Percentiles rank a stretch among this genome's conserved stretches.
Evolutionary conservation across 2,888 invertebrate species (phyloP).

Genomic region (Drosophila anomalipes): DNA sequence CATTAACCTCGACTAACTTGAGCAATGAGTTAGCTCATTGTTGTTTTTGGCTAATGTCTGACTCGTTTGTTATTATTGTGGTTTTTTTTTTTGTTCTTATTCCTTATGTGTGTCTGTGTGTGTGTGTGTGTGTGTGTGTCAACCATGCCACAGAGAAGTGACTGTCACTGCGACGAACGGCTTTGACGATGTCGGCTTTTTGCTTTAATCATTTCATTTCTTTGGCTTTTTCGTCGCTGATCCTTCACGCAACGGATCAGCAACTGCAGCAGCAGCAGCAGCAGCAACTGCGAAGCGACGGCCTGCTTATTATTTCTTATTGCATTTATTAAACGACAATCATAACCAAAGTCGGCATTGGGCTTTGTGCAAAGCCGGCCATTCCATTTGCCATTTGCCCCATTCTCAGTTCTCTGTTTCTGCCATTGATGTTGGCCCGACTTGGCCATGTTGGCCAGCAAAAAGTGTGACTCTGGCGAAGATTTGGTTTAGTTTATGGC

Average conservation of each 20-base stretch:
- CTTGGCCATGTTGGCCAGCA: slow-evolving; percentile 39
- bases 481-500: slow-evolving; percentile 81
- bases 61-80: slow-evolving; percentile 21
- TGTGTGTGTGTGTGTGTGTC: slow-evolving; percentile 40
- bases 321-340: slow-evolving; percentile 83
- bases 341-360: slow-evolving; percentile 80
- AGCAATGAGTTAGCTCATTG: slow-evolving; percentile 39
- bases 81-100: slow-evolving; percentile 15
- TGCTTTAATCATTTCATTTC: slow-evolving; percentile 77
- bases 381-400: slow-evolving; percentile 7
- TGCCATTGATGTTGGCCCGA: slow-evolving; percentile 61
- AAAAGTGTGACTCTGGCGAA: slow-evolving; percentile 74
- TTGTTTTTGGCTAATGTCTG: slow-evolving; percentile 67
- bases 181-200: slow-evolving; percentile 69
- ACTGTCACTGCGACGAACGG: slow-evolving; percentile 61
- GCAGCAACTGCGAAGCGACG: slow-evolving; percentile 31
- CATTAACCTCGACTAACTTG: slow-evolving; percentile 78
- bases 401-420: slow-evolving; percentile 5
- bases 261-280: slow-evolving; percentile 1
- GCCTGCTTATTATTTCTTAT: slow-evolving; percentile 82
- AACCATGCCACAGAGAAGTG: slow-evolving; percentile 42
- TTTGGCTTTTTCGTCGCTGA: slow-evolving; percentile 45
- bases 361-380: slow-evolving; percentile 48
- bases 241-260: slow-evolving; percentile 56
- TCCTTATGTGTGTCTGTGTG: slow-evolving; percentile 19